Percentiles rank a stretch among this genome's conserved stretches.
phyloP scores from a whole-genome alignment of 2,797 vertebrate species.

The Pempheris klunzingeri region DNA sequence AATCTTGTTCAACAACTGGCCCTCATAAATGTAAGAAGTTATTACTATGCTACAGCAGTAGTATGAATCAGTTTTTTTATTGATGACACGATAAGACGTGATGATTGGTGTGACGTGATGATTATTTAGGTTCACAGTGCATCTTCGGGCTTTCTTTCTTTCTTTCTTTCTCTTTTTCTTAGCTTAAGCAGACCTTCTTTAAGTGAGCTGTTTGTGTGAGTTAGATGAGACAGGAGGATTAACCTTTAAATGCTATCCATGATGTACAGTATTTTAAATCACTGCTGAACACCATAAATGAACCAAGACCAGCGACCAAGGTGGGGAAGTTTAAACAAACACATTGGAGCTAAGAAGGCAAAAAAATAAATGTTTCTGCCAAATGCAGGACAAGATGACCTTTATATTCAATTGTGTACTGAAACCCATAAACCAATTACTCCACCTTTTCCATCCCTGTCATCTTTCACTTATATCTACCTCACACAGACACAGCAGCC shows the following conservation, averaged over 20 bases:
- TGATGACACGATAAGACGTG: conserved; percentile 14
- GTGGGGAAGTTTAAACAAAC: background rate
- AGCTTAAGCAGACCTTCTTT: background rate
- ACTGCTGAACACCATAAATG: background rate
- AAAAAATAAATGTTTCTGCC: background rate
- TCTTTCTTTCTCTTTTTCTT: conserved; percentile 13
- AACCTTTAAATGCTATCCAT: no score
- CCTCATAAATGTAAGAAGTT: background rate
- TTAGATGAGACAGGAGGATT: no score
- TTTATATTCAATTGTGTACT: conserved; percentile 4
- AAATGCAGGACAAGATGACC: conserved; percentile 1
- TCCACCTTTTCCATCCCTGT: no score
- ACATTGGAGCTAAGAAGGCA: background rate
- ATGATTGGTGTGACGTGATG: conserved; percentile 6
- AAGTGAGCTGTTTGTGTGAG: background rate
- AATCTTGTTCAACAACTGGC: conserved; percentile 25
- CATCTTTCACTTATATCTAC: conserved; percentile 11
- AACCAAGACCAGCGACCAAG: background rate
- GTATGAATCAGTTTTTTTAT: background rate
- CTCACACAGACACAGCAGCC: conserved; percentile 21
- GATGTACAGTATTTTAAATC: background rate
- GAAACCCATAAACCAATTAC: conserved; percentile 11
- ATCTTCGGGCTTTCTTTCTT: no score
- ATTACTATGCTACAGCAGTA: conserved; percentile 2
- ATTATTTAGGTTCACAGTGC: conserved; percentile 28